These are phyloP conservation scores for Allacma fusca DNA, from an alignment of 2,888 invertebrate species.

Conservation along the genomic window DNA sequence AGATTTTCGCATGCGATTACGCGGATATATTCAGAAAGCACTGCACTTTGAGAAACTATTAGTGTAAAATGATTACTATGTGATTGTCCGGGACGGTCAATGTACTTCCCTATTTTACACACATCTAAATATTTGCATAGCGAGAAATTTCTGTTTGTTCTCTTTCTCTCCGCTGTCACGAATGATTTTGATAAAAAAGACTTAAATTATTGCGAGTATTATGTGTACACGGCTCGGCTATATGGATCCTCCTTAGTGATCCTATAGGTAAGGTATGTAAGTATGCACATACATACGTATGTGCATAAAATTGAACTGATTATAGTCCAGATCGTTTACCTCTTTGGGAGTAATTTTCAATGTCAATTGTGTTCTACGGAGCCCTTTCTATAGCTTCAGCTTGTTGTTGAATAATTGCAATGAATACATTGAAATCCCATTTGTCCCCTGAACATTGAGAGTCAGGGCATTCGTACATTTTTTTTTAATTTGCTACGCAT, in stretches of 20 bases:
- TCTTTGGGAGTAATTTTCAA: too few species aligned
- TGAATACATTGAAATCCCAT: too few species aligned
- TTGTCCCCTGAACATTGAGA: neutral
- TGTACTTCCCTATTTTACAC: constrained; percentile 12
- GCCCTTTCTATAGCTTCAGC: too few species aligned
- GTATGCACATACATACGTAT: too few species aligned
- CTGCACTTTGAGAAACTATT: neutral
- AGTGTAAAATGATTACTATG: neutral
- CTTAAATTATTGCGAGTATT: neutral
- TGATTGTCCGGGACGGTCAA: constrained; percentile 14
- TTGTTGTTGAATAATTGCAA: too few species aligned
- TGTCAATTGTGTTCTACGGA: too few species aligned
- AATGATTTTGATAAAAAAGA: constrained; percentile 15
- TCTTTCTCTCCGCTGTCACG: constrained; percentile 18
- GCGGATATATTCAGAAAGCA: neutral
- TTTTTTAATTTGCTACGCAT: constrained; percentile 13
- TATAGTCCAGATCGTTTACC: too few species aligned
- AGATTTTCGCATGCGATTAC: neutral
- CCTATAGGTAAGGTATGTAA: too few species aligned
- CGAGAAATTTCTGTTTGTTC: constrained; percentile 4
- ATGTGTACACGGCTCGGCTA: neutral
- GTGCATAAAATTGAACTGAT: too few species aligned
- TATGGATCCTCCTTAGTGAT: too few species aligned
- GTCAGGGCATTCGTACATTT: neutral
- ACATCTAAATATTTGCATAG: neutral